Evolutionary conservation across 2,888 invertebrate species (phyloP).

Genomic region (Allolobophora icterica): DNA sequence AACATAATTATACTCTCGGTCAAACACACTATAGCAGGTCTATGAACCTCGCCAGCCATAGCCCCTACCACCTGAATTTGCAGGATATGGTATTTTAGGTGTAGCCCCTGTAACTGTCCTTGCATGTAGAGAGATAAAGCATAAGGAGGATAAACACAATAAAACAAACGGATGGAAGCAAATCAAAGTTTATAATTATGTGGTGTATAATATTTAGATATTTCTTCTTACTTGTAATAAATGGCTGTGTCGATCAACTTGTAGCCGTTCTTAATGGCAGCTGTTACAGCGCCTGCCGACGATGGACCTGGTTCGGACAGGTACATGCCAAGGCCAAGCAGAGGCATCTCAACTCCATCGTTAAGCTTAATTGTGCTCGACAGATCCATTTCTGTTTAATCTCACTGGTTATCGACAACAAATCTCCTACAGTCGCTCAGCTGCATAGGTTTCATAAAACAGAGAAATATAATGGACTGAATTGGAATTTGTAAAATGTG

Average conservation of each 20-base stretch:
- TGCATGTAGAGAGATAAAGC: no score
- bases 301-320: not conserved
- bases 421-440: no score
- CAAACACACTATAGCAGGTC: no score
- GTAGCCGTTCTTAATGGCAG: slow-evolving; percentile 43
- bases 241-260: slow-evolving; percentile 45
- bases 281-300: not conserved
- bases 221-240: slow-evolving; percentile 40
- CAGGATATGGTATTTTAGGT: no score
- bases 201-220: not conserved
- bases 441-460: not conserved
- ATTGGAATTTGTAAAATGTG: not conserved
- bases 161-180: no score
- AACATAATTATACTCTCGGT: no score
- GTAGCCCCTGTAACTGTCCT: no score
- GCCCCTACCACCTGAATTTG: no score
- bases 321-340: slow-evolving; percentile 46
- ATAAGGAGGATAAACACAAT: no score
- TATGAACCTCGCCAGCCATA: no score
- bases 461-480: not conserved
- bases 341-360: slow-evolving; percentile 45
- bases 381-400: not conserved
- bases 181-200: no score
- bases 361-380: slow-evolving; percentile 36
- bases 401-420: not conserved